A percentile compares a stretch with the other conserved stretches of the same genome.
Conservation (phyloP, 2,797 vertebrate species). For the Peromyscus attwateri region DNA sequence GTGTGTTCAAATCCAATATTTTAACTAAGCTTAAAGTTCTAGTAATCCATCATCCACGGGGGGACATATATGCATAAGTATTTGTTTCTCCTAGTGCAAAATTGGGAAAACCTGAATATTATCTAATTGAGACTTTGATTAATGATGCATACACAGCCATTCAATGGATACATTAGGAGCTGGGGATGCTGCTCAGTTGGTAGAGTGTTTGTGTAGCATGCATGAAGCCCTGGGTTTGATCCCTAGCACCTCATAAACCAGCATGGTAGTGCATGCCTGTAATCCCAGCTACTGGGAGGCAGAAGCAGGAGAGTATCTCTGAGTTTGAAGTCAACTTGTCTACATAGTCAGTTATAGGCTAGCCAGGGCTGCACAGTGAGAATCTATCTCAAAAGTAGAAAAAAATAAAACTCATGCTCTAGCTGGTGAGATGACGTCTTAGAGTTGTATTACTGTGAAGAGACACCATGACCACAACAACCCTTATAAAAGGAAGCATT, state of each 20-base stretch:
- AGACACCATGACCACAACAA: not conserved
- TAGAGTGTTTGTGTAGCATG: not conserved
- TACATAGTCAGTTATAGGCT: not conserved
- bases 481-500: not conserved
- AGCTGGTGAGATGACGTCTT: not conserved
- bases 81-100: slow-evolving; percentile 21
- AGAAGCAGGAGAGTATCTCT: not conserved
- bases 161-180: not conserved
- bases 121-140: not conserved
- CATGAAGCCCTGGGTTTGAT: not conserved
- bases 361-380: not conserved
- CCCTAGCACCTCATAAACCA: not conserved
- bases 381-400: too few species aligned
- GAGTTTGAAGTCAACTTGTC: not conserved
- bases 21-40: not conserved
- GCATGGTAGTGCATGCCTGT: not conserved
- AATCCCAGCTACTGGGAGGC: not conserved
- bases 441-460: not conserved
- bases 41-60: not conserved
- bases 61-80: not conserved
- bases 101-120: not conserved
- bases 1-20: not conserved
- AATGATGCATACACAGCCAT: not conserved
- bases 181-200: not conserved
- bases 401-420: not conserved